A percentile compares a stretch with the other conserved stretches of the same genome.
Conservation (phyloP, 2,888 invertebrate species). For the Lochmaea capreae region DNA sequence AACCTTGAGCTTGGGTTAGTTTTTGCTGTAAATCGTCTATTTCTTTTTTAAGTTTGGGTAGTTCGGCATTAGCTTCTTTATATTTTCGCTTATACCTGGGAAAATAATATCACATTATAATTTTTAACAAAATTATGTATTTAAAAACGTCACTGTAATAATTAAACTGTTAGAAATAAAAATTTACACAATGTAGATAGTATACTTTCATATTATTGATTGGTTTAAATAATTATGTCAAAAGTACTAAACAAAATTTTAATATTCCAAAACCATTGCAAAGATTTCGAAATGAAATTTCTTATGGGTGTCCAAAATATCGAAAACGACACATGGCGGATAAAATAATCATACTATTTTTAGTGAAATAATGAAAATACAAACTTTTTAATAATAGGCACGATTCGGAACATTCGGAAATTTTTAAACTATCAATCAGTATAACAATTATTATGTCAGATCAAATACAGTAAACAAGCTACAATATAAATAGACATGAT, state of each 20-base stretch:
- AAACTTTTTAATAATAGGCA: conserved; percentile 11
- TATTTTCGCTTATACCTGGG: conserved; percentile 85
- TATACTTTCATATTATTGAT: too few species aligned
- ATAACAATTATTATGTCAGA: neutral
- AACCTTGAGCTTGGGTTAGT: conserved; percentile 69
- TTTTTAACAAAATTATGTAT: neutral
- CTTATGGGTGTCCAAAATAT: too few species aligned
- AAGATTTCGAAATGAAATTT: too few species aligned
- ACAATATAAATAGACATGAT: neutral
- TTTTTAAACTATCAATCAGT: neutral
- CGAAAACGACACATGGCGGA: too few species aligned
- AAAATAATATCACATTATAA: neutral
- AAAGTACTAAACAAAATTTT: too few species aligned
- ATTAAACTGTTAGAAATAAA: too few species aligned
- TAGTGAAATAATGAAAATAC: neutral
- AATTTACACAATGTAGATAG: too few species aligned
- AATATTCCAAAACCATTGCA: too few species aligned
- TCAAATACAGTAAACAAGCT: neutral
- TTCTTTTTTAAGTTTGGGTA: conserved; percentile 81
- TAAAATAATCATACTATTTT: neutral
- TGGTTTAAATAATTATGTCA: too few species aligned
- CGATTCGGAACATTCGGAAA: conserved; percentile 8
- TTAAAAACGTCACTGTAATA: neutral
- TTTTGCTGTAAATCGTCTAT: conserved; percentile 74
- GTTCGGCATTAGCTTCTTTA: conserved; percentile 86